These are phyloP conservation scores for Xiphorhynchus elegans DNA, from an alignment of 2,113 vertebrate genomes.

Conservation along the genomic window DNA sequence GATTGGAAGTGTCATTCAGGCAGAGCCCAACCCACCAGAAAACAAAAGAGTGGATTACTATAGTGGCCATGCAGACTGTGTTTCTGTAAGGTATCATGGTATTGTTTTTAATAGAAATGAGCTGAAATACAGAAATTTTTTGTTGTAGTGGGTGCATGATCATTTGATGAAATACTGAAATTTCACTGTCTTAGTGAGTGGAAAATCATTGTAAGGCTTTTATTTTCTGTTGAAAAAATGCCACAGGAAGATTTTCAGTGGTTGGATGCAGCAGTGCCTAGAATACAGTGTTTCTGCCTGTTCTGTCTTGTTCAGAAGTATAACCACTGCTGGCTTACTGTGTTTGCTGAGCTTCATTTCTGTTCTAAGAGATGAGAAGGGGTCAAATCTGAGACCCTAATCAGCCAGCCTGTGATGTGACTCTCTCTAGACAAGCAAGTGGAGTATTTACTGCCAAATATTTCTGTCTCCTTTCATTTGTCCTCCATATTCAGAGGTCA, in stretches of 20 bases:
- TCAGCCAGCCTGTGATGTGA: not conserved
- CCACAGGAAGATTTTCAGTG: not conserved
- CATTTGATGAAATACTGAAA: not conserved
- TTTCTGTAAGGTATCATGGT: not conserved
- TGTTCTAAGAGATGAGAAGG: not conserved
- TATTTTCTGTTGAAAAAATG: not conserved
- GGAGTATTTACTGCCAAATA: not conserved
- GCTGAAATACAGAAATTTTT: not conserved
- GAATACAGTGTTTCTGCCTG: not conserved
- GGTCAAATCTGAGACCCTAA: not conserved
- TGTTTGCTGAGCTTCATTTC: not conserved
- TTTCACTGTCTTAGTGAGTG: not conserved
- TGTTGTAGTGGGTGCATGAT: not conserved
- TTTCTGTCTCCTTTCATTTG: not conserved
- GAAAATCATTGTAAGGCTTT: not conserved
- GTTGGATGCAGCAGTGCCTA: not conserved
- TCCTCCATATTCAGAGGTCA: not conserved
- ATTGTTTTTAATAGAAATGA: not conserved
- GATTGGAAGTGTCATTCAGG: not conserved
- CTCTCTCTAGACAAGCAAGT: not conserved
- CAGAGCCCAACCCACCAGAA: not conserved
- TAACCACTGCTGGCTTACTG: not conserved
- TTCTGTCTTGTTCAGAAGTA: not conserved
- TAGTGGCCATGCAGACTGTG: not conserved
- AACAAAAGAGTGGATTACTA: not conserved